Conservation (phyloP, 2,113 vertebrate species). For the Bubo scandiacus region DNA sequence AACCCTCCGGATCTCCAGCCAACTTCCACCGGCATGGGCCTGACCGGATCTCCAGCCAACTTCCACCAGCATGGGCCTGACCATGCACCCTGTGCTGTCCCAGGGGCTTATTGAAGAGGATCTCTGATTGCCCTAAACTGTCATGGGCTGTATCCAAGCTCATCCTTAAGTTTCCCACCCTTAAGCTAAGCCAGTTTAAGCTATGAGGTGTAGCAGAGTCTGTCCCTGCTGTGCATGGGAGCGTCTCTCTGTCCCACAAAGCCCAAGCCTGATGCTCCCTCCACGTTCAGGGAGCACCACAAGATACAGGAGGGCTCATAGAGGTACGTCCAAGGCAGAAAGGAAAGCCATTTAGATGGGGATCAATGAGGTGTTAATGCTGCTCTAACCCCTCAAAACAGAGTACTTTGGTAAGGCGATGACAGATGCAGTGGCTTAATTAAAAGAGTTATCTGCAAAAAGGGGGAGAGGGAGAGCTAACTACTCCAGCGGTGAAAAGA, state of each 20-base stretch:
- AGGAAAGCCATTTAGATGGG: not conserved
- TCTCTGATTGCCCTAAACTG: not conserved
- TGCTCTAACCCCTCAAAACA: not conserved
- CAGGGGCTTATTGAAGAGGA: not conserved
- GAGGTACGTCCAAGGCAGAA: not conserved
- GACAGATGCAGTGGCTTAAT: not conserved
- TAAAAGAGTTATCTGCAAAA: not conserved
- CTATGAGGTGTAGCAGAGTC: not conserved
- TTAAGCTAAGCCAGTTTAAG: not conserved
- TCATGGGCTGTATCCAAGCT: not conserved
- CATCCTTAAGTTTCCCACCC: not conserved
- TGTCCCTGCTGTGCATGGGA: not conserved
- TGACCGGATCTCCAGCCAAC: not conserved
- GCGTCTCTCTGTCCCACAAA: not conserved
- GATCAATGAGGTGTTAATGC: not conserved
- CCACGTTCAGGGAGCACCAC: not conserved
- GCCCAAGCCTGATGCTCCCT: not conserved
- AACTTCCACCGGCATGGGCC: not conserved
- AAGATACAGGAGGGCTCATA: not conserved
- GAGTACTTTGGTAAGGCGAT: not conserved
- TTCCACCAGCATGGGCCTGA: not conserved
- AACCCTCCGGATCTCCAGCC: not conserved
- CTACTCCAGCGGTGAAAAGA: not conserved
- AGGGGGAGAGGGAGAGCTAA: not conserved
- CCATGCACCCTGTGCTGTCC: not conserved